Conservation (phyloP, 1,140 invertebrate genomes). For the Sesamia nonagrioides region DNA sequence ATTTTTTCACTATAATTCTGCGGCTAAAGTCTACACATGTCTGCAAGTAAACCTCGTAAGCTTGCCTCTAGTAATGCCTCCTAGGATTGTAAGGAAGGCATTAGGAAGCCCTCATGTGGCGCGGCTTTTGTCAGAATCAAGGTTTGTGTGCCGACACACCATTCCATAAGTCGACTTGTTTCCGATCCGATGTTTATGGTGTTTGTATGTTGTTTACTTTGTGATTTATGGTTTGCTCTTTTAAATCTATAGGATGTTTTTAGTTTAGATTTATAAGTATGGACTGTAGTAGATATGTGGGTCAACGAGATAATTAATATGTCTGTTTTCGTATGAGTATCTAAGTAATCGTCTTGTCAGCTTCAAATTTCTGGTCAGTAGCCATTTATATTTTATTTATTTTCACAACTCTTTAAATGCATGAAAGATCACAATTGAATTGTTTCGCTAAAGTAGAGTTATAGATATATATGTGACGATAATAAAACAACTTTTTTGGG, state of each 20-base stretch:
- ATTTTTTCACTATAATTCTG: neutral
- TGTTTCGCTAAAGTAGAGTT: too few species aligned
- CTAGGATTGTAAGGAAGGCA: constrained; percentile 48
- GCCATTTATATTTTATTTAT: too few species aligned
- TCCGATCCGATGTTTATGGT: constrained; percentile 3
- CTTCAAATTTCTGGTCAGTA: too few species aligned
- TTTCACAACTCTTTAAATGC: too few species aligned
- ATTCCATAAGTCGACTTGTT: neutral
- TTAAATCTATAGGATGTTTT: neutral
- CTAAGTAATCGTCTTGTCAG: too few species aligned
- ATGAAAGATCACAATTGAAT: too few species aligned
- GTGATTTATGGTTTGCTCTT: neutral
- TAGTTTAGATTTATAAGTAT: neutral
- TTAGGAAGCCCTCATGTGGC: constrained; percentile 32
- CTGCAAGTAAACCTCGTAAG: constrained; percentile 30
- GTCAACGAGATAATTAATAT: too few species aligned
- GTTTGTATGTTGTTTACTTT: neutral
- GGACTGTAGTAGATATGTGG: neutral
- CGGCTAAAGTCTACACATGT: neutral
- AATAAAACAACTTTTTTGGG: too few species aligned
- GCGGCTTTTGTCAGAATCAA: constrained; percentile 28
- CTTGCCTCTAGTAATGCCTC: constrained; percentile 37
- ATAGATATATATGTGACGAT: too few species aligned
- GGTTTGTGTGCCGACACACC: constrained; percentile 14
- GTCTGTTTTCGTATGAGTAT: too few species aligned